A percentile compares a stretch with the other conserved stretches of the same genome.
phyloP scores from a whole-genome alignment of 2,797 vertebrate genomes.

The Enteromius afrohamiltoni region DNA sequence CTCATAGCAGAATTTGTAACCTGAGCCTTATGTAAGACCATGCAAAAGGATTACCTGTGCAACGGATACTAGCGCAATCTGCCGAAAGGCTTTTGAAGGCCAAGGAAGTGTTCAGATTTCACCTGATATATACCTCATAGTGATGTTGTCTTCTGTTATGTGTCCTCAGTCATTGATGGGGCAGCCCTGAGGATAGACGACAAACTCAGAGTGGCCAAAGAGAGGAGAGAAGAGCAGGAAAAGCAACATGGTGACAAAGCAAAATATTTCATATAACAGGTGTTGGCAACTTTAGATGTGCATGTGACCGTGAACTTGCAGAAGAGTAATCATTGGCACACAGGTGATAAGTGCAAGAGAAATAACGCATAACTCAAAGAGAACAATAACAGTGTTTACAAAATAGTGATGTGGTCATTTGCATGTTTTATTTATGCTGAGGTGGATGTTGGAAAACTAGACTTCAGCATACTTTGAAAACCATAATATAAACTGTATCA shows the following conservation, averaged over 20 bases:
- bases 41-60: constrained; percentile 48
- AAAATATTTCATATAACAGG: constrained; percentile 5
- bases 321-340: not conserved
- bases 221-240: constrained; percentile 89
- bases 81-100: not conserved
- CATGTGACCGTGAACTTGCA: not conserved
- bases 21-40: constrained; percentile 24
- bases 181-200: constrained; percentile 89
- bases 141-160: constrained; percentile 35
- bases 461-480: not conserved
- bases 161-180: constrained; percentile 86
- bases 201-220: constrained; percentile 89
- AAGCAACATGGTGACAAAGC: constrained; percentile 84
- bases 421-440: not conserved
- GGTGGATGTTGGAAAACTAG: not conserved
- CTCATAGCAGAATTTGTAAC: constrained; percentile 53
- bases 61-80: constrained; percentile 3
- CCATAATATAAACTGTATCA: not conserved
- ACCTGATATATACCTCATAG: constrained; percentile 4
- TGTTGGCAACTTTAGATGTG: not conserved
- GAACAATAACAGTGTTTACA: not conserved
- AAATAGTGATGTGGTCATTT: not conserved
- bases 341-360: not conserved
- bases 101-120: constrained; percentile 46
- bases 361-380: not conserved